A percentile compares a stretch with the other conserved stretches of the same genome.
Conservation (phyloP, 2,888 invertebrate species). For the Chymomyza fuscimana region DNA sequence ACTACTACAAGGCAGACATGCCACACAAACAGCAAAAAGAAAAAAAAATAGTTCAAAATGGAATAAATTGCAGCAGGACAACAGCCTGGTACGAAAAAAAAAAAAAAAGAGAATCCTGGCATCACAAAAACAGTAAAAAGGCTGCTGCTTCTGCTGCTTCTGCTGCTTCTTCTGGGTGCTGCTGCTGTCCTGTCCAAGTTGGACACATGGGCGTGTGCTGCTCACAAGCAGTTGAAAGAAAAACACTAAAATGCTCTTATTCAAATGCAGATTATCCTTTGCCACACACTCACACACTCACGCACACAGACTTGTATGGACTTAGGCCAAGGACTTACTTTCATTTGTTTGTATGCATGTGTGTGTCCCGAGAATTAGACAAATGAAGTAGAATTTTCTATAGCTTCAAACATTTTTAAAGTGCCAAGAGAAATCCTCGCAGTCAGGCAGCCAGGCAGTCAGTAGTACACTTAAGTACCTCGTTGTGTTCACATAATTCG, state of each 20-base stretch:
- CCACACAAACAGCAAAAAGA: slow-evolving; percentile 6
- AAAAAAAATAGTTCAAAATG: slow-evolving; percentile 46
- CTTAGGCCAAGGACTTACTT: slow-evolving; percentile 70
- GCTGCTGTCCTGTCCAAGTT: slow-evolving; percentile 13
- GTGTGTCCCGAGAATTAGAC: slow-evolving; percentile 63
- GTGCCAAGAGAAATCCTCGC: slow-evolving; percentile 28
- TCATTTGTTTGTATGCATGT: slow-evolving; percentile 52
- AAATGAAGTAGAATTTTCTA: slow-evolving; percentile 70
- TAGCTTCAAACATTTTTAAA: slow-evolving; percentile 43
- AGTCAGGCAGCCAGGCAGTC: slow-evolving; percentile 16
- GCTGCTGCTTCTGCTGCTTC: slow-evolving; percentile 50
- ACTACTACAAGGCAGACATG: neutral
- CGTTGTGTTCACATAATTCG: slow-evolving; percentile 67
- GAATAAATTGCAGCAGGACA: slow-evolving; percentile 28
- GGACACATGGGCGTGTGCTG: slow-evolving; percentile 54
- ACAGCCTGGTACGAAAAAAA: slow-evolving; percentile 22
- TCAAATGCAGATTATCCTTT: slow-evolving; percentile 73
- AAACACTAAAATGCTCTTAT: slow-evolving; percentile 74
- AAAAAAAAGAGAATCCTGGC: slow-evolving; percentile 3
- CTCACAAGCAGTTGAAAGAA: slow-evolving; percentile 44
- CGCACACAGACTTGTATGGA: slow-evolving; percentile 38
- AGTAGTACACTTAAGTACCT: slow-evolving; percentile 65
- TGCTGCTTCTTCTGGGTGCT: neutral
- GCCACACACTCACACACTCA: slow-evolving; percentile 49
- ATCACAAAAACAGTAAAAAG: slow-evolving; percentile 54